phyloP scores from a whole-genome alignment of 2,888 invertebrate genomes.

The Hololepta plana region DNA sequence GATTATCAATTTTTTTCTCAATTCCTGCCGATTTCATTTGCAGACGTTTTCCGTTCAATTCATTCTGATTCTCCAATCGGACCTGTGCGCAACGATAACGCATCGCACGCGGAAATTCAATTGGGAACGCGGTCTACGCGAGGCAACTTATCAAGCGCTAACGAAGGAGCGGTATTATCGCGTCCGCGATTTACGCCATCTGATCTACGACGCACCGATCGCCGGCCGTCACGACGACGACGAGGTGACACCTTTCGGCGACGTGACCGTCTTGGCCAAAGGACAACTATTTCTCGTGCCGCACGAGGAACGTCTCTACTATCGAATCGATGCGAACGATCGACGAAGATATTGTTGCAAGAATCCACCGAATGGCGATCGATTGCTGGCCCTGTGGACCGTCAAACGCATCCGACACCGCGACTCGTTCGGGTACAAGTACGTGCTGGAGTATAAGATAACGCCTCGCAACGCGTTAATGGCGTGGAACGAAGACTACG shows the following conservation, averaged over 20 bases:
- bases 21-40: no score
- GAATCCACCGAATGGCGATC: slow-evolving; percentile 16
- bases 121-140: slow-evolving; percentile 51
- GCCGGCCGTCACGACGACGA: slow-evolving; percentile 19
- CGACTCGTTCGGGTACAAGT: slow-evolving; percentile 32
- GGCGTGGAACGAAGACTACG: slow-evolving; percentile 22
- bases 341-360: slow-evolving; percentile 16
- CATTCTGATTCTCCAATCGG: no score
- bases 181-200: slow-evolving; percentile 27
- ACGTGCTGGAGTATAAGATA: slow-evolving; percentile 50
- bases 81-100: no score
- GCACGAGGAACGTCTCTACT: slow-evolving; percentile 21
- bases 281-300: slow-evolving; percentile 38
- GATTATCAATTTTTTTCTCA: no score
- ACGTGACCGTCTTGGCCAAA: slow-evolving; percentile 43
- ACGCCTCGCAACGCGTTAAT: slow-evolving; percentile 21
- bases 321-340: slow-evolving; percentile 31
- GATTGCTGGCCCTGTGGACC: slow-evolving; percentile 45
- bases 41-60: no score
- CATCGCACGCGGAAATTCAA: no score
- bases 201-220: slow-evolving; percentile 17
- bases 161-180: slow-evolving; percentile 30
- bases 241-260: slow-evolving; percentile 36
- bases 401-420: slow-evolving; percentile 49
- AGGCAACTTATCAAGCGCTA: slow-evolving; percentile 46